Evolutionary conservation across 2,113 vertebrate species (phyloP), one percentile per base, ranked within the genome.

Genomic region (Barnardius zonarius): DNA sequence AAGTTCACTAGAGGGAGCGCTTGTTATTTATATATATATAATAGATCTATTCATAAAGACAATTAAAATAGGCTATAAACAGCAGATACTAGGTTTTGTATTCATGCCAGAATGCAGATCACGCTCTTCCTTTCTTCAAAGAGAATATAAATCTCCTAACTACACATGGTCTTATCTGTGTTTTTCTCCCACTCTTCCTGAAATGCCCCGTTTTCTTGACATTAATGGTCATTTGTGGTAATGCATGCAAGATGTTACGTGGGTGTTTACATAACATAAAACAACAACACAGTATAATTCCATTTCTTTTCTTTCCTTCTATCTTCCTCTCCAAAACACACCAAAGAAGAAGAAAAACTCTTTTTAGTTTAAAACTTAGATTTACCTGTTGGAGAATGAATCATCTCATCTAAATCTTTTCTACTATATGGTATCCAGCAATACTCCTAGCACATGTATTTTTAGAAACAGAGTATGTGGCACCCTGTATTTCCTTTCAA

Each of bases 1-100:
- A 80, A 37, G 7, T 68, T 94, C 96, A 62, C 90, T 93, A 96
- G 95, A 92, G 95, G 95, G 95, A 84, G 95, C 5, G 0, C 81
- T 92, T 91, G 95, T 78, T 74, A 59, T 79, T 84, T 48, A 30
- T 16, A 51, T 31, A 5, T 41, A 2, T n/a, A 4, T 33, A 17
- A 37, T 31, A 46, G 12, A 11, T 9, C 9, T 48, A 19, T 14
- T 72, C 12, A 51, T 33, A 57, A 75, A 52, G 9, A 43, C 17
- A 11, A 30, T 37, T 84, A 31, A 83, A 81, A 67, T 24, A 27
- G 20, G 8, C 55, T 90, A 28, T 16, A 27, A 88, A 48, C 33
- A 75, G 61, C 39, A 92, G 33, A 63, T 75, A 43, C 7, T 30
- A 62, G 10, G 25, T 15, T 88, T 92, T 86, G n/a, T 72, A 20